phyloP scores from a whole-genome alignment of 2,113 vertebrate species.

The Phalacrocorax brasilianus region DNA sequence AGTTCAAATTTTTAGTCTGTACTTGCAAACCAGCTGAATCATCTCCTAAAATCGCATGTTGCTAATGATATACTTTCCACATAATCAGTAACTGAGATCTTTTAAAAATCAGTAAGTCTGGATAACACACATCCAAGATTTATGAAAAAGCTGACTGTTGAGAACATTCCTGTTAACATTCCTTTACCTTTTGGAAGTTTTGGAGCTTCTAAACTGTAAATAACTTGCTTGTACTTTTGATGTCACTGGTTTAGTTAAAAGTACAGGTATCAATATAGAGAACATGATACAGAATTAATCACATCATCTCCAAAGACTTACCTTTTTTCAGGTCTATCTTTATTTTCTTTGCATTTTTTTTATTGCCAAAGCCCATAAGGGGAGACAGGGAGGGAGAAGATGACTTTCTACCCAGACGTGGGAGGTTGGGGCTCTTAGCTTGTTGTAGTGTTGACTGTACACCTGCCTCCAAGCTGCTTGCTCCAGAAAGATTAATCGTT shows the following conservation, averaged over 20 bases:
- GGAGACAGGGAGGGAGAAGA: constrained; percentile 80
- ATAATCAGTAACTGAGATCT: background rate
- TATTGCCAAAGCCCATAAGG: constrained; percentile 82
- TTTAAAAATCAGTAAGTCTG: background rate
- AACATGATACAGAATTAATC: background rate
- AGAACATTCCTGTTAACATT: background rate
- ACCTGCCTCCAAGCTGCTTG: constrained; percentile 49
- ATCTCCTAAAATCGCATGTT: background rate
- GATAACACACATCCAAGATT: background rate
- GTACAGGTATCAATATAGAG: background rate
- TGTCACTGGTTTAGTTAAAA: background rate
- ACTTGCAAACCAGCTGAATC: background rate
- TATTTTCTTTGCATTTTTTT: constrained; percentile 86
- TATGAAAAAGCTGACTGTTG: background rate
- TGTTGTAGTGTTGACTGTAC: constrained; percentile 26
- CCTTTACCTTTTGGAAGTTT: background rate
- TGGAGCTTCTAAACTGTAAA: background rate
- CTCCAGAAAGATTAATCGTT: constrained; percentile 55
- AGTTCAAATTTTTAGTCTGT: background rate
- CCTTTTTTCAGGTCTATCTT: constrained; percentile 97
- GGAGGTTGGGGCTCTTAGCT: constrained; percentile 72
- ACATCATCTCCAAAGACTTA: constrained; percentile 35
- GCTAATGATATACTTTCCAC: background rate
- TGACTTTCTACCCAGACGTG: constrained; percentile 72
- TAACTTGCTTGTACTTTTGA: background rate